These are phyloP conservation scores for Erinaceus europaeus DNA, from an alignment of 2,113 vertebrate genomes.

Conservation along the genomic window DNA sequence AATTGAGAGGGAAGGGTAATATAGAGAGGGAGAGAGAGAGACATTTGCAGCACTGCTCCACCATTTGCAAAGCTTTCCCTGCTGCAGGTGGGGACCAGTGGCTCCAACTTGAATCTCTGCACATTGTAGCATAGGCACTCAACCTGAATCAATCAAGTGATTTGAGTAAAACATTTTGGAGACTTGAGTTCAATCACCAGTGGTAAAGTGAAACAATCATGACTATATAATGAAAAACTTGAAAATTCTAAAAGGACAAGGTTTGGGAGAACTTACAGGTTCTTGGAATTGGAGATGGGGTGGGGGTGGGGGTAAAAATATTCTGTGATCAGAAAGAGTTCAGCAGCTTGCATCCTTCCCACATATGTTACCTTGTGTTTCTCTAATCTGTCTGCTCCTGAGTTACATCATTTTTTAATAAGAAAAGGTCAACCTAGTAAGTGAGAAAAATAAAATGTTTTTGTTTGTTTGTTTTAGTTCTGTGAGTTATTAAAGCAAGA, in stretches of 20 bases:
- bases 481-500: background rate
- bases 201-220: background rate
- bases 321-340: accelerated
- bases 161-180: background rate
- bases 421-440: background rate
- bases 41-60: too few relatives aligned
- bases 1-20: too few relatives aligned
- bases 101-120: too few relatives aligned
- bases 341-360: accelerated
- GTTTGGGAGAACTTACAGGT: too few relatives aligned
- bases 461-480: background rate
- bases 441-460: too few relatives aligned
- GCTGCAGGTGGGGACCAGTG: too few relatives aligned
- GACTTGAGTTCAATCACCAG: background rate
- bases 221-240: background rate
- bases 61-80: too few relatives aligned
- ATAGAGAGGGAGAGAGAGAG: too few relatives aligned
- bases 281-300: accelerated
- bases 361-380: accelerated
- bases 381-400: background rate
- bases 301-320: too few relatives aligned
- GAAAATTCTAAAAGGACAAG: background rate
- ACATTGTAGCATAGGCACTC: too few relatives aligned
- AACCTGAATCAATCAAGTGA: background rate
- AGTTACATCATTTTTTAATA: background rate